These are phyloP conservation scores for Lamellibrachia luymesi DNA, from an alignment of 1,140 invertebrate species.

Conservation along the genomic window DNA sequence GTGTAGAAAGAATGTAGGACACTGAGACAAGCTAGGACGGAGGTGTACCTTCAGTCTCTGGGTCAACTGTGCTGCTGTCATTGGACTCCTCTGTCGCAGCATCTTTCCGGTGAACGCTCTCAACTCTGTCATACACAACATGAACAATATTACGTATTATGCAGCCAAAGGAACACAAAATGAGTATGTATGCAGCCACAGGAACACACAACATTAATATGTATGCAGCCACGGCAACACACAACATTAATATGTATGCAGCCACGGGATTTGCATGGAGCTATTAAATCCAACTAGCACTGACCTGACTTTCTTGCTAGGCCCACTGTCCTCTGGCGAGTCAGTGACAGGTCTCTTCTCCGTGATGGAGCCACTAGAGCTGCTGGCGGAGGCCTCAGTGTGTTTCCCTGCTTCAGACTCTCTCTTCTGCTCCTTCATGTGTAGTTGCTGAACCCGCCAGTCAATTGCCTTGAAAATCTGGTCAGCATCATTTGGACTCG, in stretches of 20 bases:
- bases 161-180: no score
- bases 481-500: slow-evolving; percentile 75
- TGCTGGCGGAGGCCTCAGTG: not conserved
- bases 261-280: not conserved
- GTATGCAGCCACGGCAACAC: no score
- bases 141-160: not conserved
- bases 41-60: slow-evolving; percentile 17
- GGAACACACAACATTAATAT: not conserved
- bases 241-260: no score
- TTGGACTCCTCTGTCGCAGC: slow-evolving; percentile 13
- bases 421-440: slow-evolving; percentile 35
- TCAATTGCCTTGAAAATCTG: slow-evolving; percentile 72
- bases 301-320: slow-evolving; percentile 7
- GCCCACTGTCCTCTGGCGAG: slow-evolving; percentile 1
- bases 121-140: not conserved
- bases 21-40: not conserved
- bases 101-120: slow-evolving; percentile 6
- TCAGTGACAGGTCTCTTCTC: slow-evolving; percentile 2
- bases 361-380: slow-evolving; percentile 6
- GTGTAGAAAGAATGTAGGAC: not conserved
- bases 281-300: not conserved
- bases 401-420: not conserved
- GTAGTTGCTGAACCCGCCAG: slow-evolving; percentile 59
- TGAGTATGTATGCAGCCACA: no score
- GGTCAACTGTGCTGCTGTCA: slow-evolving; percentile 19